Base-by-base conservation (phyloP, 2,797 vertebrate species). In the Mus minutoides region DNA sequence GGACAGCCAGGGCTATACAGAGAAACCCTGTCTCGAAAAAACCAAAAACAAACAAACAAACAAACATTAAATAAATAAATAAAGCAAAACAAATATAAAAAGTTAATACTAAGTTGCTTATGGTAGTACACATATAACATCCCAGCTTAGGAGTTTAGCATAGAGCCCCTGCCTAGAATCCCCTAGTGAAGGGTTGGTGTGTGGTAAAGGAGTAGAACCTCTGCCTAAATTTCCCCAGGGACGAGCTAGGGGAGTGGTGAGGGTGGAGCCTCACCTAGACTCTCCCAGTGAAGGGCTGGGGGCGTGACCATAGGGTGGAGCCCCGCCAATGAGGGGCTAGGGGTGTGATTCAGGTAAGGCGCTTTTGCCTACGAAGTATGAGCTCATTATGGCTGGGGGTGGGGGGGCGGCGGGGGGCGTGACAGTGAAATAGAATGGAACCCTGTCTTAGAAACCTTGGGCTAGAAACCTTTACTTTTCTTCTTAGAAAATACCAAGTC, bases 401-500 rank as follows among this genome's bases (percentile, higher is more conserved):
- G 7, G 6, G 43, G 43, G 43, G 43, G 43, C 4, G 43, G 43
- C 43, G 43, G n/a, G n/a, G n/a, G n/a, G n/a, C n/a, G 34, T 69
- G 34, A 49, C 43, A 31, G 21, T 26, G 52, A 40, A 14, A 31
- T 26, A 9, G 21, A 26, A 43, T n/a, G 13, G 73, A 34, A 56
- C 6, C 54, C n/a, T 91, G 90, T 17, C 14, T 29, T 31, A 56
- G 60, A 54, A 29, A 43, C 37, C 17, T 83, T 43, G 37, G 8
- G 7, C 62, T 19, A 83, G 58, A 83, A 83, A 60, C 80, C 19
- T 29, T 58, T 58, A 12, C 22, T 60, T 19, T 56, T 22, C 71
- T 86, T 62, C 52, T 67, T 79, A 56, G 93, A 85, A 93, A 87
- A 49, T 49, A 49, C 88, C 49, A 62, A 92, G 40, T 46, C n/a